Evolutionary conservation across 2,113 vertebrate genomes (phyloP).

Genomic region (Trachemys scripta): DNA sequence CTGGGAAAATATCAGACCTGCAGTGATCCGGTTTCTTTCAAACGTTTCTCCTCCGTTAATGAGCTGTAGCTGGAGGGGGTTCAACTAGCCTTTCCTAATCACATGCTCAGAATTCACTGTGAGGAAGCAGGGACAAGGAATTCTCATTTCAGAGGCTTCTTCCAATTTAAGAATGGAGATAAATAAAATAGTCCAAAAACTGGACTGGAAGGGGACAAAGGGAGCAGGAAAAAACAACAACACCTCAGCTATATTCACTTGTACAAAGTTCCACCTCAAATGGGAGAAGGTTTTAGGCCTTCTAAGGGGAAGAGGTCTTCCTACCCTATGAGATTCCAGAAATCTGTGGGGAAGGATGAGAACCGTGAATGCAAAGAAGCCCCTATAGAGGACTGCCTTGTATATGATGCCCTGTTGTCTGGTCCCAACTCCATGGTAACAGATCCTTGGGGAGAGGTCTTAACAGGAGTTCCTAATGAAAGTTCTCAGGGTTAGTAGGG

Average conservation of each 20-base stretch:
- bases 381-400: not conserved
- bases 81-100: not conserved
- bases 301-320: not conserved
- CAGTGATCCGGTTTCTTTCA: not conserved
- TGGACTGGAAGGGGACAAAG: not conserved
- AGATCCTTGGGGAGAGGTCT: not conserved
- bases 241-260: not conserved
- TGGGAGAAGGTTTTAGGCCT: not conserved
- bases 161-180: not conserved
- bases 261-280: fast-evolving
- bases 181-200: not conserved
- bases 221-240: not conserved
- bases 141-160: not conserved
- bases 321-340: not conserved
- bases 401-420: not conserved
- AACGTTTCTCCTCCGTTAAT: not conserved
- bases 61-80: not conserved
- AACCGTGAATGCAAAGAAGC: not conserved
- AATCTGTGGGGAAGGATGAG: not conserved
- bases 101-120: fast-evolving
- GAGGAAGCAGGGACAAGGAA: not conserved
- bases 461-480: not conserved
- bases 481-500: not conserved
- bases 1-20: not conserved
- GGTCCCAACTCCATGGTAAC: not conserved